Evolutionary conservation across 1,140 invertebrate genomes (phyloP), one percentile per base, ranked within the genome.

Genomic region (Plodia interpunctella): DNA sequence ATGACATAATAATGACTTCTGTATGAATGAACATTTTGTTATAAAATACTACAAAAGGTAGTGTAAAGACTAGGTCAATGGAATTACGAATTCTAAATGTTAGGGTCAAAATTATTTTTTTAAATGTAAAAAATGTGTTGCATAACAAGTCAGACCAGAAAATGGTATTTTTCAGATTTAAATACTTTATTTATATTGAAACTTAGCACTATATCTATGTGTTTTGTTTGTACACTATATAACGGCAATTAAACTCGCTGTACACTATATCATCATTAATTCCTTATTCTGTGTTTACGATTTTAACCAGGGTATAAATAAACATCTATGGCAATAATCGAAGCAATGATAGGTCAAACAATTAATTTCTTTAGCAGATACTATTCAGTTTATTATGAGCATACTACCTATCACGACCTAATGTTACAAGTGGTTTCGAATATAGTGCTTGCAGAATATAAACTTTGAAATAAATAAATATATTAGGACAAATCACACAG

Each of bases 1-100:
- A 28, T 53, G 51, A 25, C 5, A 21, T 53, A 53, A 53, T 53
- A 53, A 53, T 53, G 51, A 53, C 20, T n/a, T 2, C 21, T 25
- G 21, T 3, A 25, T 25, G 21, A 25, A 25, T 25, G 6, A 15
- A 21, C 25, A 25, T 53, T n/a, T n/a, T 28, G 8, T 15, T 6
- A 25, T 6, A n/a, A 53, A 53, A 44, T 20, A 25, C 51, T 21
- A 25, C n/a, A 53, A n/a, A 11, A 25, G 21, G 21, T 25, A 25
- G 21, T 10, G 10, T 51, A 5, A 20, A 19, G 49, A 9, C 13
- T 51, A 51, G 49, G 49, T 51, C 49, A 19, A 0, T 5, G 17
- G 15, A 25, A 25, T 25, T 6, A 25, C 2, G 18, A 20, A 20
- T 51, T 20, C 49, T 8, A 51, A 17, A 17, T n/a, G n/a, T n/a